These are phyloP conservation scores for Ophion costatus DNA, from an alignment of 2,888 invertebrate genomes.

Conservation along the genomic window DNA sequence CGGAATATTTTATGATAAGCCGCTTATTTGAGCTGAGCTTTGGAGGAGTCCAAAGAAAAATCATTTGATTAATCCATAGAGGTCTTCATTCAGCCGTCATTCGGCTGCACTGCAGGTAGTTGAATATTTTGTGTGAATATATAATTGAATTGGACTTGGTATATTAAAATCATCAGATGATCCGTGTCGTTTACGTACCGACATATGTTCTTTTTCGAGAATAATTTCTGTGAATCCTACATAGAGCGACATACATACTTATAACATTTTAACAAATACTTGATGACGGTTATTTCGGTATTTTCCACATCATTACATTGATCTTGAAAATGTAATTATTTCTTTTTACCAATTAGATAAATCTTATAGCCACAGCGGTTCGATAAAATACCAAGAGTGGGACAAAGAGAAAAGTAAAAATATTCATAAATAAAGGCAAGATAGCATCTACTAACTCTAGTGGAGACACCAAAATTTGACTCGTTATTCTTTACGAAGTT, in stretches of 20 bases:
- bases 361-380: constrained; percentile 79
- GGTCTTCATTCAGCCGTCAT: constrained; percentile 2
- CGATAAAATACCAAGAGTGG: constrained; percentile 65
- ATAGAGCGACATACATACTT: constrained; percentile 60
- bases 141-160: constrained; percentile 53
- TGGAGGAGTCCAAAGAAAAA: too few relatives aligned
- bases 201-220: not conserved
- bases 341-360: constrained; percentile 69
- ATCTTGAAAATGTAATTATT: constrained; percentile 75
- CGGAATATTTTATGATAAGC: too few relatives aligned
- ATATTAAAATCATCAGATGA: constrained; percentile 30
- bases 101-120: constrained; percentile 32
- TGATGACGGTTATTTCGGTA: constrained; percentile 15
- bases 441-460: constrained; percentile 68
- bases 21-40: too few relatives aligned
- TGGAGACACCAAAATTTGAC: constrained; percentile 73
- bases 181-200: not conserved
- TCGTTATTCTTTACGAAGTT: constrained; percentile 52
- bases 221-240: constrained; percentile 45
- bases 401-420: constrained; percentile 36
- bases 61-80: too few relatives aligned
- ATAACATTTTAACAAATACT: constrained; percentile 70
- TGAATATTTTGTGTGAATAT: constrained; percentile 31
- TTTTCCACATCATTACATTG: constrained; percentile 64
- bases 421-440: constrained; percentile 32